phyloP scores from a whole-genome alignment of 2,888 invertebrate genomes.

The Agrotis clavis region DNA sequence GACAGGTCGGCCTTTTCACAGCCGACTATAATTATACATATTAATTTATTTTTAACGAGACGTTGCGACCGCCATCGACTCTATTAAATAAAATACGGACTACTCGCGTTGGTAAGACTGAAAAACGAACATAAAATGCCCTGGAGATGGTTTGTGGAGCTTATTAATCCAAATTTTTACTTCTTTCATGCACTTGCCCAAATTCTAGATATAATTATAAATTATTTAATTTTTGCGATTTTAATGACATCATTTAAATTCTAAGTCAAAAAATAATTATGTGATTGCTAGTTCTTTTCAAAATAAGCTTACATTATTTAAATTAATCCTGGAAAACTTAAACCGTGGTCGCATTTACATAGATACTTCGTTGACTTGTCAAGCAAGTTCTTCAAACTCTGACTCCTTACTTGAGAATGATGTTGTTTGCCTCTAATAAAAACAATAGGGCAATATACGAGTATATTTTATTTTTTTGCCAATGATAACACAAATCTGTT shows the following conservation, averaged over 20 bases:
- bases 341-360: constrained; percentile 13
- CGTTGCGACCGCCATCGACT: constrained; percentile 6
- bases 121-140: constrained; percentile 17
- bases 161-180: constrained; percentile 19
- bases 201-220: constrained; percentile 7
- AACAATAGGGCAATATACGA: neutral
- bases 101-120: constrained; percentile 37
- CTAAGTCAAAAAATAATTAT: neutral
- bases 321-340: constrained; percentile 14
- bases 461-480: neutral
- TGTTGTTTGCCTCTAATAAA: neutral
- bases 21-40: too few relatives aligned
- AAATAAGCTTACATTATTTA: neutral
- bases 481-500: neutral
- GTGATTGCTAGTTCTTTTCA: neutral
- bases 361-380: neutral
- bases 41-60: neutral
- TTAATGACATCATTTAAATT: neutral
- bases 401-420: neutral
- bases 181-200: constrained; percentile 15
- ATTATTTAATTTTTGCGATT: neutral
- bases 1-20: too few relatives aligned
- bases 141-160: constrained; percentile 3
- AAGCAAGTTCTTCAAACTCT: neutral
- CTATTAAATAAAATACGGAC: constrained; percentile 11